Conservation (phyloP, 2,113 vertebrate genomes). For the Cyrtonyx montezumae region DNA sequence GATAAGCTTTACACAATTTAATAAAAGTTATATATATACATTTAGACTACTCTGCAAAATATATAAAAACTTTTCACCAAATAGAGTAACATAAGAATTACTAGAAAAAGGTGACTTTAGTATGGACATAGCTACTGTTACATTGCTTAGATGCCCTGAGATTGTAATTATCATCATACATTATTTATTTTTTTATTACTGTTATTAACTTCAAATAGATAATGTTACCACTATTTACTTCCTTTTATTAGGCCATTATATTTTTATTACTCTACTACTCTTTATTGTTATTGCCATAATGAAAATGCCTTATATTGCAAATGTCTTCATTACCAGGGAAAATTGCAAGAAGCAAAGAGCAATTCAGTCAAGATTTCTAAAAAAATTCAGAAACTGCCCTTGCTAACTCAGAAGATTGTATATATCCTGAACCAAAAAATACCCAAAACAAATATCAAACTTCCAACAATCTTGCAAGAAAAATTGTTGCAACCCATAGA, state of each 20-base stretch:
- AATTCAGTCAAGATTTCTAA: neutral
- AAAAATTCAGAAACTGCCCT: neutral
- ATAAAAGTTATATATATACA: fast-evolving
- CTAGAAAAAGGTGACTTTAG: neutral
- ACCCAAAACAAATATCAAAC: neutral
- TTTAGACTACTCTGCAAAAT: neutral
- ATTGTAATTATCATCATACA: neutral
- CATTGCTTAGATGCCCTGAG: neutral
- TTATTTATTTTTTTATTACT: conserved; percentile 31
- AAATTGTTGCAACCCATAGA: neutral
- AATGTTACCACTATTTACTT: conserved; percentile 21
- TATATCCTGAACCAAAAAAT: neutral
- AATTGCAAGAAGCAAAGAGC: neutral
- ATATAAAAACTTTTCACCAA: neutral
- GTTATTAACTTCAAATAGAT: conserved; percentile 12
- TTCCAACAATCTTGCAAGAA: neutral
- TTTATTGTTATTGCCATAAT: neutral
- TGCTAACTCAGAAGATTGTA: neutral
- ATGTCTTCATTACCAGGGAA: neutral
- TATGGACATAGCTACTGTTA: neutral
- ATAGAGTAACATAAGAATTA: neutral
- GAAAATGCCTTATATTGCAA: neutral
- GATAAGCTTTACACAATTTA: neutral
- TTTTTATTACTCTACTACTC: conserved; percentile 17
- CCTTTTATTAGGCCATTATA: conserved; percentile 15